A percentile compares a stretch with the other conserved stretches of the same genome.
Conservation (phyloP, 2,888 invertebrate species). For the Epistrophe grossulariae region DNA sequence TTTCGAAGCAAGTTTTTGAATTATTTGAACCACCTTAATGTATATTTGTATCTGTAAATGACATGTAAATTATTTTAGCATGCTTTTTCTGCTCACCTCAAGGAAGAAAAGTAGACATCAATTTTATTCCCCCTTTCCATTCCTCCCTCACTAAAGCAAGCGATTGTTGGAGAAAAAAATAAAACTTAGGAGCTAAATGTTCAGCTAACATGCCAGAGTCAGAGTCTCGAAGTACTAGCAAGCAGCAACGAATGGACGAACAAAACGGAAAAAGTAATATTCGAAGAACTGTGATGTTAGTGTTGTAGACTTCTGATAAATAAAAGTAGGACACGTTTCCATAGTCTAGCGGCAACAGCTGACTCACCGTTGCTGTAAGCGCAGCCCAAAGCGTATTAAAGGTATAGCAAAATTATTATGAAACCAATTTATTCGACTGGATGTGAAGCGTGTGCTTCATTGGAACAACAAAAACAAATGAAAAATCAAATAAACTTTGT, state of each 20-base stretch:
- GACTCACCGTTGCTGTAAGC: constrained; percentile 68
- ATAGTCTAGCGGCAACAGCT: constrained; percentile 60
- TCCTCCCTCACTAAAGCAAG: not conserved
- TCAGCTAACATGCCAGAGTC: constrained; percentile 16
- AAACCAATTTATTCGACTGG: constrained; percentile 60
- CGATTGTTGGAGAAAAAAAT: not conserved
- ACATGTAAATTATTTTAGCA: not conserved
- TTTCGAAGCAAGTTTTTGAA: no score
- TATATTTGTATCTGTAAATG: not conserved
- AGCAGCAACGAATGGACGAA: constrained; percentile 38
- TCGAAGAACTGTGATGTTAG: constrained; percentile 43
- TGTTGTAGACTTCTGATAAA: constrained; percentile 47
- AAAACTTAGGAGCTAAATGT: constrained; percentile 36
- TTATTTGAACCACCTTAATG: not conserved
- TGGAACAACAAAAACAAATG: constrained; percentile 26
- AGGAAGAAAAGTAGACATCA: not conserved
- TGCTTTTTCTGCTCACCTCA: not conserved
- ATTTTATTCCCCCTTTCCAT: not conserved
- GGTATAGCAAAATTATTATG: constrained; percentile 52
- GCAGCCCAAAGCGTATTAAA: constrained; percentile 36
- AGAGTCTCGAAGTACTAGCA: not conserved
- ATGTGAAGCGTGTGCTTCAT: constrained; percentile 52
- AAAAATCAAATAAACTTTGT: constrained; percentile 1
- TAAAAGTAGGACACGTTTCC: constrained; percentile 66
- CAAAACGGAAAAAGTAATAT: constrained; percentile 43